Base-by-base conservation (phyloP, 2,888 invertebrate species). In the Aelia acuminata region DNA sequence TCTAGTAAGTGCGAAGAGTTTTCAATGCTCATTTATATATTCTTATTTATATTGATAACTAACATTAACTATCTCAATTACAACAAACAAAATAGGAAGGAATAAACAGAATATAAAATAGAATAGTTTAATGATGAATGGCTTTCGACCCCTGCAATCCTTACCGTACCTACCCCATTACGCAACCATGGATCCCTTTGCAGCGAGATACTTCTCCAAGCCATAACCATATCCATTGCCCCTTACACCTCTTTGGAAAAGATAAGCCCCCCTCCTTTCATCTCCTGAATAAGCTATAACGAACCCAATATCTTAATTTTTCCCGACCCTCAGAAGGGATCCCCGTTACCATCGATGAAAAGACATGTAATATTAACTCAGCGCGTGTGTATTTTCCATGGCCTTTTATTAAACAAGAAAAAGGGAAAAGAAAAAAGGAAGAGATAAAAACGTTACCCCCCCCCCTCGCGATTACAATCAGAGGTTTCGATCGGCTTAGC, bases 401-500 rank as follows among this genome's bases (percentile, higher is more conserved):
- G 20, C 80, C 43, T 80, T 80, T 80, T 80, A 80, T 80, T 80
- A 80, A 43, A 70, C 35, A 70, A 70, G 35, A n/a, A 43, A 43
- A 35, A 75, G 11, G 43, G 43, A 43, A 43, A 75, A 39, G 35
- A 3, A 20, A 75, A 43, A 43, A 20, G 22, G n/a, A 39, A 75
- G 39, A 75, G 39, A 75, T 75, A 39, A 75, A 75, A 75, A 75
- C 31, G 75, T 75, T 31, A 80, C 7, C 22, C 22, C 22, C 35
- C n/a, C n/a, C n/a, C 43, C 80, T 2, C 4, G 43, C 43, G 80
- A 80, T 80, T 80, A 80, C 80, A 80, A 80, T 80, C 80, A 80
- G 43, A 43, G 80, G 80, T 80, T 80, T 80, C 80, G 80, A 80
- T 80, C 80, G n/a, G 43, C 43, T 80, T n/a, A 80, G 80, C 80